Percentiles rank a stretch among this genome's conserved stretches.
These are phyloP conservation scores for Trichopoda pennipes DNA, from an alignment of 2,888 invertebrate genomes.

Conservation along the genomic window DNA sequence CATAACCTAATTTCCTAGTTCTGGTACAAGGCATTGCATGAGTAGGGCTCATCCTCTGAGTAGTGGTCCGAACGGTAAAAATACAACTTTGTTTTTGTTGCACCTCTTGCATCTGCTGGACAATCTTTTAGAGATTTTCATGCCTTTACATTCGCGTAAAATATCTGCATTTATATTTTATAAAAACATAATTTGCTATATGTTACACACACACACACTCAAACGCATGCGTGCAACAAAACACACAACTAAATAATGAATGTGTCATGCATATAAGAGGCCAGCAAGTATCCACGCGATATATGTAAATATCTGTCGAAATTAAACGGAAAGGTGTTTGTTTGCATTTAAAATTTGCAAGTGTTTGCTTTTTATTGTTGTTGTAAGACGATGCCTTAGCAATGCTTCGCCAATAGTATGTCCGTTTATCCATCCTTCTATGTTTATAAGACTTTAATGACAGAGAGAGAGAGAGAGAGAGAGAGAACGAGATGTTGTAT, in stretches of 20 bases:
- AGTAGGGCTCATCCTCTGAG: no score
- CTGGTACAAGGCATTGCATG: no score
- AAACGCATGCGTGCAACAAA: neutral
- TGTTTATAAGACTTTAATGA: conserved; percentile 14
- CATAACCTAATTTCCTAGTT: no score
- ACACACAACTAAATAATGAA: conserved; percentile 24
- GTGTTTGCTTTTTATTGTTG: neutral
- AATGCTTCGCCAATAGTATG: conserved; percentile 12
- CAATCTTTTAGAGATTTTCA: neutral
- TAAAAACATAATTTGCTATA: conserved; percentile 52
- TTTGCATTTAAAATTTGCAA: neutral
- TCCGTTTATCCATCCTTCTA: conserved; percentile 19
- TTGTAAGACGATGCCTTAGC: neutral
- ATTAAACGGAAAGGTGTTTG: neutral
- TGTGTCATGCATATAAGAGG: conserved; percentile 7
- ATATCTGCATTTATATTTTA: conserved; percentile 48
- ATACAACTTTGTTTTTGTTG: no score
- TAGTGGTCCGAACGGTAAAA: no score
- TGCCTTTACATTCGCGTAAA: neutral
- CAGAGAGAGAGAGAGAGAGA: no score
- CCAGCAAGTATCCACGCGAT: neutral
- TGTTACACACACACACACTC: conserved; percentile 22
- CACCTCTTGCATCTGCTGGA: neutral
- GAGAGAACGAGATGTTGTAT: conserved; percentile 24
- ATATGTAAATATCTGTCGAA: neutral